phyloP scores from a whole-genome alignment of 2,888 invertebrate species.

The Scelioninae gen. 1 region DNA sequence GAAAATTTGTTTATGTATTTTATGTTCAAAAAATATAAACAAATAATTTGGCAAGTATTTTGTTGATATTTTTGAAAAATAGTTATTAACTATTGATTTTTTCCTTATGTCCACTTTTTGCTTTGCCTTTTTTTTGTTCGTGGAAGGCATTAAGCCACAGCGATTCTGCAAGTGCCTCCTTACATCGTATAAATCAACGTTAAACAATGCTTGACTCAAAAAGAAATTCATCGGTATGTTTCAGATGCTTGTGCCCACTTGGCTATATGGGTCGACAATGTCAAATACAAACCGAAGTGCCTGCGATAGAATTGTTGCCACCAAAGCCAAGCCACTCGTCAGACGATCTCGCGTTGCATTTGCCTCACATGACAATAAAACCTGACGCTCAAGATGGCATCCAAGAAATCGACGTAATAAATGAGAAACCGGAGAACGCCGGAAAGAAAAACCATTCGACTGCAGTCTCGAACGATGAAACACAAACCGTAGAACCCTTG shows the following conservation, averaged over 20 bases:
- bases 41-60: not conserved
- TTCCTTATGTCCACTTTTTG: no score
- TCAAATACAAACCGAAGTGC: conserved; percentile 85
- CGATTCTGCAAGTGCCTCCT: conserved; percentile 19
- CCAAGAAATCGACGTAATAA: conserved; percentile 61
- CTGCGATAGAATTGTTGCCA: conserved; percentile 80
- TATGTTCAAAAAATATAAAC: no score
- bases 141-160: conserved; percentile 17
- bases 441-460: conserved; percentile 62
- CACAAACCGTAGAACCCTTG: conserved; percentile 77
- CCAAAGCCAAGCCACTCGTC: conserved; percentile 74
- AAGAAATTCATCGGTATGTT: conserved; percentile 56
- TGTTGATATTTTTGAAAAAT: not conserved
- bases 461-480: conserved; percentile 65
- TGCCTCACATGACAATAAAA: conserved; percentile 54
- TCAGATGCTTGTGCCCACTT: conserved; percentile 90
- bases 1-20: no score
- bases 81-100: no score
- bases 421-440: conserved; percentile 64
- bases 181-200: conserved; percentile 39
- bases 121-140: not conserved
- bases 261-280: conserved; percentile 91
- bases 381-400: conserved; percentile 49
- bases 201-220: conserved; percentile 57
- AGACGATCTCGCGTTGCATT: conserved; percentile 37